Evolutionary conservation across 2,113 vertebrate species (phyloP).

Genomic region (Sapayoa aenigma): DNA sequence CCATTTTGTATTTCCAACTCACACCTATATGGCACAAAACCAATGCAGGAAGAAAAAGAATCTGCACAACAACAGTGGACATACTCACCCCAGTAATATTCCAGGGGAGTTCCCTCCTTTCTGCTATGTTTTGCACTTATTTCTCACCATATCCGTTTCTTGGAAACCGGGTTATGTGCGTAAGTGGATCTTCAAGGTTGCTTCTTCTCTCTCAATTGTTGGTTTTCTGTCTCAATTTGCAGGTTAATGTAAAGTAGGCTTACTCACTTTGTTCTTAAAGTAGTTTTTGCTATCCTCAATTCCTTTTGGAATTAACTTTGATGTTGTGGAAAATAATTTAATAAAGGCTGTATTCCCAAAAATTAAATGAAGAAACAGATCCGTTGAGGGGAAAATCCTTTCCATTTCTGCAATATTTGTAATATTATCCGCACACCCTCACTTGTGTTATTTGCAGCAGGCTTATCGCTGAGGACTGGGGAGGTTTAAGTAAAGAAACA

Average conservation of each 20-base stretch:
- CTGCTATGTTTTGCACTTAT: neutral
- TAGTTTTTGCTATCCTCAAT: neutral
- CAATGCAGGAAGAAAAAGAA: neutral
- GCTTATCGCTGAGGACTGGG: neutral
- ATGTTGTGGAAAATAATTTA: conserved; percentile 8
- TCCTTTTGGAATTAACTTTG: conserved; percentile 37
- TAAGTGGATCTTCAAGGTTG: neutral
- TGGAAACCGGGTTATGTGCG: neutral
- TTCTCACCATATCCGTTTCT: neutral
- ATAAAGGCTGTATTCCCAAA: conserved; percentile 9
- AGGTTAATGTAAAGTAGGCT: neutral
- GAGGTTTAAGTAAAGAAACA: conserved; percentile 37
- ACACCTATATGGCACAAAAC: neutral
- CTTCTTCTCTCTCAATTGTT: neutral
- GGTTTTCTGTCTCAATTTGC: neutral
- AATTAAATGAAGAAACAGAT: neutral
- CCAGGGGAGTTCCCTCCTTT: neutral
- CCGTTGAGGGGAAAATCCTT: conserved; percentile 27
- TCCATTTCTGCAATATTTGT: neutral
- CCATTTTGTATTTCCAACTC: neutral
- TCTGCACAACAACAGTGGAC: neutral
- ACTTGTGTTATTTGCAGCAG: conserved; percentile 7
- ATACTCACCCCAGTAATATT: neutral
- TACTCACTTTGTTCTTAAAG: conserved; percentile 22
- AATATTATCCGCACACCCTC: neutral